phyloP scores from a whole-genome alignment of 2,888 invertebrate species.

The Tenthredo distinguenda region DNA sequence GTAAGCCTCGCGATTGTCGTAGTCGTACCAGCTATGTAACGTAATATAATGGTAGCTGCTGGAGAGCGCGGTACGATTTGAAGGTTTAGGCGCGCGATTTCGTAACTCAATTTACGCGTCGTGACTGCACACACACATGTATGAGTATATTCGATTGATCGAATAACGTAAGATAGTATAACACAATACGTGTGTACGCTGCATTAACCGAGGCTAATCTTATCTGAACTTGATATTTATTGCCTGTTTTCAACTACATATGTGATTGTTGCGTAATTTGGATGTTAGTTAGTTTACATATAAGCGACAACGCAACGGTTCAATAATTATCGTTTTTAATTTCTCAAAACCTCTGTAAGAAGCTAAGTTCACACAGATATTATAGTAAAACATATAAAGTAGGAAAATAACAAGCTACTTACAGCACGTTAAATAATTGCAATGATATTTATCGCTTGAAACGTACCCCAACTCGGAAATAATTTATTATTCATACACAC shows the following conservation, averaged over 20 bases:
- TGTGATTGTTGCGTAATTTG: not conserved
- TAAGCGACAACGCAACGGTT: too few species aligned
- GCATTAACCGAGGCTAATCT: constrained; percentile 54
- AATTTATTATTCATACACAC: too few species aligned
- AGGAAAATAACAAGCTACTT: too few species aligned
- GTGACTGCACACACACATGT: not conserved
- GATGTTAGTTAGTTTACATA: not conserved
- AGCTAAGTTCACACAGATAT: too few species aligned
- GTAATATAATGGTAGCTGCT: constrained; percentile 2
- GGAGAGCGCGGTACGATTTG: not conserved
- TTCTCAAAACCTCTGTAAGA: not conserved
- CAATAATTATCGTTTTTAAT: too few species aligned
- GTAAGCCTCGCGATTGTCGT: not conserved
- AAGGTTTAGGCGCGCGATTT: constrained; percentile 9
- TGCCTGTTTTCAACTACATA: constrained; percentile 16
- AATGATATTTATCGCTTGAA: too few species aligned
- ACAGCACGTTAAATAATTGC: too few species aligned
- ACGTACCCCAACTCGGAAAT: too few species aligned
- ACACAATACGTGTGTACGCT: not conserved
- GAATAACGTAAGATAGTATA: not conserved
- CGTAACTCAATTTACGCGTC: constrained; percentile 7
- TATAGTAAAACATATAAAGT: too few species aligned
- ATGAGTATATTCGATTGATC: not conserved
- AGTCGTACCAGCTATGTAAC: not conserved
- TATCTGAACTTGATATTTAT: constrained; percentile 56